Percentiles rank a stretch among this genome's conserved stretches.
Conservation (phyloP, 1,140 invertebrate species). For the Zaprionus taronus region DNA sequence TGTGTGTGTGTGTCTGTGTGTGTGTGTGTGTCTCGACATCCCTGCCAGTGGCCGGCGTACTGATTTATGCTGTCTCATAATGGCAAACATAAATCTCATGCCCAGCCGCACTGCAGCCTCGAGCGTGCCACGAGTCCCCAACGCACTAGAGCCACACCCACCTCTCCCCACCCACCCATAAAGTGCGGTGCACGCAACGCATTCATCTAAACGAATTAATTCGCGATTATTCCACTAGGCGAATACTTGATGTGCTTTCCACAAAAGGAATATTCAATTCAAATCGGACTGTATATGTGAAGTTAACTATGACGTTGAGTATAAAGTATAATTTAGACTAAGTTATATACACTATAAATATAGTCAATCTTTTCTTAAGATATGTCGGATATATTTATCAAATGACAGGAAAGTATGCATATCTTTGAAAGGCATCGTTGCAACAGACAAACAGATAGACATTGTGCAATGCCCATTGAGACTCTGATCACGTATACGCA, state of each 20-base stretch:
- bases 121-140: conserved; percentile 55
- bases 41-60: conserved; percentile 48
- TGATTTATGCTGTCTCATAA: conserved; percentile 83
- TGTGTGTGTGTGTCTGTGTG: background rate
- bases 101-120: conserved; percentile 41
- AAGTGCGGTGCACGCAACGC: conserved; percentile 1
- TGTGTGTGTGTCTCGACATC: conserved; percentile 1
- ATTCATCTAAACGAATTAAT: conserved; percentile 23
- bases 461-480: background rate
- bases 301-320: no score
- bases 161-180: background rate
- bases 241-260: background rate
- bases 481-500: background rate
- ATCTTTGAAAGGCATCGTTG: no score
- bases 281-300: no score
- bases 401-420: no score
- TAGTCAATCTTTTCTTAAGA: no score
- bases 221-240: background rate
- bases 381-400: no score
- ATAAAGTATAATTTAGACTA: no score
- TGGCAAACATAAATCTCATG: conserved; percentile 76
- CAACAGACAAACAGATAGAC: background rate
- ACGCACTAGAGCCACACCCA: conserved; percentile 17
- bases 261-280: background rate
- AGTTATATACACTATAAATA: no score